These are phyloP conservation scores for Plecturocebus donacophilus DNA, from an alignment of 2,113 vertebrate species.

Conservation along the genomic window DNA sequence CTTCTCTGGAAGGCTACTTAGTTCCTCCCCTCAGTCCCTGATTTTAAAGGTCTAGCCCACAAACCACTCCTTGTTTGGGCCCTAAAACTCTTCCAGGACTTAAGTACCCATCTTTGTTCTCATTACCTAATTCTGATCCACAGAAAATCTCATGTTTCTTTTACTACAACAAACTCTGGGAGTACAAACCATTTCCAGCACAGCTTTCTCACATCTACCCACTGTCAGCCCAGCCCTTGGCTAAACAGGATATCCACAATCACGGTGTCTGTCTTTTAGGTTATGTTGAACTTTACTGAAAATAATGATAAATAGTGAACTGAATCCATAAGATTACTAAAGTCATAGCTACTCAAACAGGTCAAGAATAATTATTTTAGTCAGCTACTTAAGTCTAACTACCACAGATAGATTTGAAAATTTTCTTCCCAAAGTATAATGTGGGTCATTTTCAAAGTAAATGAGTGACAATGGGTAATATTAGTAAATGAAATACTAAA, in stretches of 20 bases:
- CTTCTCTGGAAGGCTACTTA: neutral
- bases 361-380: neutral
- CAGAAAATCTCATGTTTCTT: neutral
- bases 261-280: neutral
- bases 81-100: neutral
- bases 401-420: neutral
- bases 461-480: neutral
- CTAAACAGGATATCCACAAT: neutral
- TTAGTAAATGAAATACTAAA: neutral
- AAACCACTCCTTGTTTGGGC: neutral
- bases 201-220: neutral
- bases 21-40: neutral
- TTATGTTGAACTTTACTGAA: neutral
- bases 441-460: neutral
- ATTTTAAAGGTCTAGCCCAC: neutral
- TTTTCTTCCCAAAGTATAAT: slow-evolving; percentile 11
- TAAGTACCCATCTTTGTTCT: neutral
- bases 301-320: neutral
- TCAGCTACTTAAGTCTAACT: neutral
- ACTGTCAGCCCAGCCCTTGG: neutral
- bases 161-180: neutral
- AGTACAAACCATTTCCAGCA: neutral
- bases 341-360: neutral
- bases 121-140: neutral
- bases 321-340: neutral